A percentile compares a stretch with the other conserved stretches of the same genome.
These are phyloP conservation scores for Pangasianodon hypophthalmus DNA, from an alignment of 2,113 vertebrate species.

Conservation along the genomic window DNA sequence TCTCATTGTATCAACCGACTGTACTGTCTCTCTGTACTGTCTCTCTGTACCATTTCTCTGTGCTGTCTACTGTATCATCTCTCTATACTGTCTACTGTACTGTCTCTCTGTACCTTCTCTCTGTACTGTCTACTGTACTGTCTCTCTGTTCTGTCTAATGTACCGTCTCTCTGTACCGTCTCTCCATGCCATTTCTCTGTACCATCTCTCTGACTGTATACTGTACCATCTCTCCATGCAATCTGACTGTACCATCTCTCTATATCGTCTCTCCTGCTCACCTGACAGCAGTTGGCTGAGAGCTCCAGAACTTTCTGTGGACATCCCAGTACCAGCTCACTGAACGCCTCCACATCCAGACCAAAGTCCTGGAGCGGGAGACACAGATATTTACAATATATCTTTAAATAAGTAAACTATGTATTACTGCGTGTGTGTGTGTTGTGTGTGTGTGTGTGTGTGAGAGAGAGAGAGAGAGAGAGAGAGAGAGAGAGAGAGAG, in stretches of 20 bases:
- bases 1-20: too few relatives aligned
- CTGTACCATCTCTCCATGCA: neutral
- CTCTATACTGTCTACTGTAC: neutral
- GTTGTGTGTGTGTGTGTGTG: neutral
- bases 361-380: conserved; percentile 71
- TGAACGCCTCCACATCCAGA: conserved; percentile 72
- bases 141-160: neutral
- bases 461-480: neutral
- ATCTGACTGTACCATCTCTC: neutral
- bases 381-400: conserved; percentile 22
- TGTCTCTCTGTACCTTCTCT: too few relatives aligned
- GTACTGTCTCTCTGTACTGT: neutral
- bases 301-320: conserved; percentile 69
- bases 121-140: too few relatives aligned
- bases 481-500: neutral
- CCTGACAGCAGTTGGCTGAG: conserved; percentile 68
- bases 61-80: neutral
- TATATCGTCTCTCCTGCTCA: neutral
- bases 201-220: neutral
- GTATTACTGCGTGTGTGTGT: neutral
- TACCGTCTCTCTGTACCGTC: neutral
- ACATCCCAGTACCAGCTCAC: conserved; percentile 70
- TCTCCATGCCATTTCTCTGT: neutral
- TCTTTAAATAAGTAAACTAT: neutral
- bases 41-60: neutral